Percentiles rank a stretch among this genome's conserved stretches.
phyloP scores from a whole-genome alignment of 2,113 vertebrate species.

The Festucalex cinctus region DNA sequence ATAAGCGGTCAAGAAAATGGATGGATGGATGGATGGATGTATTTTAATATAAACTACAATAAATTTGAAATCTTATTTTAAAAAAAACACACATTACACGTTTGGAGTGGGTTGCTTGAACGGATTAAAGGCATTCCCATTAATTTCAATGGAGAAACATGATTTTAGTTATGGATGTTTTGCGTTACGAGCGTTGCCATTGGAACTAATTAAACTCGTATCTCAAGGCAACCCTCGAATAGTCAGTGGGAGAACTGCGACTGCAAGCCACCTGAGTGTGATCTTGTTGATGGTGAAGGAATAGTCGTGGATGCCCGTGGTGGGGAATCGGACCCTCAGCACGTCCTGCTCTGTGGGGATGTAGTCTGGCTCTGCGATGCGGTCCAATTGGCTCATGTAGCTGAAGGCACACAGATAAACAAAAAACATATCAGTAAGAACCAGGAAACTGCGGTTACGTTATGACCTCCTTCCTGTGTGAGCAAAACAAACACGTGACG shows the following conservation, averaged over 20 bases:
- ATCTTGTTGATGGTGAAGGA: slow-evolving; percentile 81
- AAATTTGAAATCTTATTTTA: too few species aligned
- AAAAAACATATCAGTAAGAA: neutral
- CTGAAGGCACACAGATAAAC: slow-evolving; percentile 53
- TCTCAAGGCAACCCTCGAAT: neutral
- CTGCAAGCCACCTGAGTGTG: slow-evolving; percentile 76
- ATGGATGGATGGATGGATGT: too few species aligned
- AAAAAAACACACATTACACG: too few species aligned
- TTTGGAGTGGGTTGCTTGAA: too few species aligned
- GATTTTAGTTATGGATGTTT: neutral
- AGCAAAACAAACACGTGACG: slow-evolving; percentile 23
- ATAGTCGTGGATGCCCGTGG: slow-evolving; percentile 88
- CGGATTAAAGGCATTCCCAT: neutral
- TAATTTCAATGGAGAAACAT: neutral
- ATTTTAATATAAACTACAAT: too few species aligned
- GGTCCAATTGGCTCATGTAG: slow-evolving; percentile 81
- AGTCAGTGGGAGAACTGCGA: neutral
- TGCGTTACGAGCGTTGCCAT: neutral
- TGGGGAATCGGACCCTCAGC: slow-evolving; percentile 84
- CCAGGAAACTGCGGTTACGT: neutral
- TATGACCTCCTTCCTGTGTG: neutral
- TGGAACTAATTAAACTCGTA: neutral
- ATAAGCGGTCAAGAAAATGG: too few species aligned
- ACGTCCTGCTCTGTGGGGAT: slow-evolving; percentile 85
- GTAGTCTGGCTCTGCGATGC: slow-evolving; percentile 74